A percentile compares a stretch with the other conserved stretches of the same genome.
Conservation (phyloP, 2,113 vertebrate genomes). For the Periophthalmodon schlosseri region DNA sequence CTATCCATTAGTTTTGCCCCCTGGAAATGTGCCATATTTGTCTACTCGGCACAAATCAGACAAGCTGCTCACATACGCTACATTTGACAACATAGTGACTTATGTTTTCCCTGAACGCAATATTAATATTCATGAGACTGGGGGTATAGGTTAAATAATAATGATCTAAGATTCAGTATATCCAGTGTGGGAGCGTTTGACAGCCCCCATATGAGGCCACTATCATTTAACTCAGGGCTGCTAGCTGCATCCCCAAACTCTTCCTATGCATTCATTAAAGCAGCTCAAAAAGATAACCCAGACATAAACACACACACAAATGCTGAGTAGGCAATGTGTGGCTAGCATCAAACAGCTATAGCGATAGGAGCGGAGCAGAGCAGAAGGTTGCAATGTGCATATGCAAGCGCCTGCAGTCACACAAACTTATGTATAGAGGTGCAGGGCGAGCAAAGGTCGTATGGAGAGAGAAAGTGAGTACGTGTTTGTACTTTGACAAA, state of each 20-base stretch:
- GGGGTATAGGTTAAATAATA: constrained; percentile 3
- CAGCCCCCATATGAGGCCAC: constrained; percentile 24
- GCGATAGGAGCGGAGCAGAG: constrained; percentile 53
- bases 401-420: constrained; percentile 36
- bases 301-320: constrained; percentile 25
- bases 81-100: background rate
- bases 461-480: constrained; percentile 23
- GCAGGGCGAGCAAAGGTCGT: constrained; percentile 53
- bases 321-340: constrained; percentile 58
- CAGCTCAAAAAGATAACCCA: constrained; percentile 28
- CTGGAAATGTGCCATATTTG: background rate
- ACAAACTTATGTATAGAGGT: constrained; percentile 22
- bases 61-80: background rate
- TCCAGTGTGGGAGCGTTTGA: background rate
- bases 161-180: background rate
- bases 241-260: constrained; percentile 36
- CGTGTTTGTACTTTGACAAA: constrained; percentile 28
- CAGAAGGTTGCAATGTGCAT: constrained; percentile 36
- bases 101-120: background rate
- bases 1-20: background rate
- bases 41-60: background rate
- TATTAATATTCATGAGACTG: background rate
- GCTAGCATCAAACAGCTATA: constrained; percentile 44
- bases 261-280: constrained; percentile 53
- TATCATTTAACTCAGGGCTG: constrained; percentile 31